Conservation (phyloP, 2,888 invertebrate genomes). For the Trichogramma evanescens region DNA sequence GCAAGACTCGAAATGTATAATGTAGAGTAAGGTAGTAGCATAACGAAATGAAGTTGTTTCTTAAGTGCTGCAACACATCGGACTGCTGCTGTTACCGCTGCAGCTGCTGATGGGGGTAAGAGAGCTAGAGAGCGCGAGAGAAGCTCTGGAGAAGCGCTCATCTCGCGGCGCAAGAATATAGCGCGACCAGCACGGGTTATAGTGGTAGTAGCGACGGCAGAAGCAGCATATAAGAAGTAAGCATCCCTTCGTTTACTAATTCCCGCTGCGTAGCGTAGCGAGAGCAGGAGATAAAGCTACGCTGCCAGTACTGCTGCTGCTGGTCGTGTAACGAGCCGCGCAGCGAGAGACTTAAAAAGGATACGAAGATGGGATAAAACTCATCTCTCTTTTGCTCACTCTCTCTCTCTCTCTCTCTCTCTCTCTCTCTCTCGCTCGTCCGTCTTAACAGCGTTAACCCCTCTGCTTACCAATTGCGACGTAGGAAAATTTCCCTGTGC, state of each 20-base stretch:
- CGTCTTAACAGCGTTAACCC: constrained; percentile 6
- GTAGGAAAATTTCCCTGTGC: too few relatives aligned
- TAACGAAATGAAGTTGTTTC: constrained; percentile 24
- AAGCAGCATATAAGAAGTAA: background rate
- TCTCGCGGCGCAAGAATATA: background rate
- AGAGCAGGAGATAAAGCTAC: constrained; percentile 31
- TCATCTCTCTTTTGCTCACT: background rate
- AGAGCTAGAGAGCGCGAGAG: background rate
- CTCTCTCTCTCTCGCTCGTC: background rate
- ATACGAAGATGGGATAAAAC: constrained; percentile 21
- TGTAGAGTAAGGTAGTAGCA: constrained; percentile 11
- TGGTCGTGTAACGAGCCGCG: constrained; percentile 21
- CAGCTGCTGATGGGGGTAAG: too few relatives aligned
- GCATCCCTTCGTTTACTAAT: constrained; percentile 36
- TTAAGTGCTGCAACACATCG: constrained; percentile 21
- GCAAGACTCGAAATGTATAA: constrained; percentile 10
- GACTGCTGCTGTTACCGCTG: background rate
- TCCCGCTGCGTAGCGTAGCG: constrained; percentile 35
- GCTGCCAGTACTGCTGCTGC: background rate
- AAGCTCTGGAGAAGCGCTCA: background rate
- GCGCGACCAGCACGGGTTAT: background rate
- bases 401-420: background rate
- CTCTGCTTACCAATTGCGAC: constrained; percentile 22
- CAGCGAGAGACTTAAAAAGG: constrained; percentile 18
- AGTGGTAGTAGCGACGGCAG: background rate